Percentiles rank a stretch among this genome's conserved stretches.
Evolutionary conservation across 2,888 invertebrate genomes (phyloP).

Genomic region (Notodonta dromedarius): DNA sequence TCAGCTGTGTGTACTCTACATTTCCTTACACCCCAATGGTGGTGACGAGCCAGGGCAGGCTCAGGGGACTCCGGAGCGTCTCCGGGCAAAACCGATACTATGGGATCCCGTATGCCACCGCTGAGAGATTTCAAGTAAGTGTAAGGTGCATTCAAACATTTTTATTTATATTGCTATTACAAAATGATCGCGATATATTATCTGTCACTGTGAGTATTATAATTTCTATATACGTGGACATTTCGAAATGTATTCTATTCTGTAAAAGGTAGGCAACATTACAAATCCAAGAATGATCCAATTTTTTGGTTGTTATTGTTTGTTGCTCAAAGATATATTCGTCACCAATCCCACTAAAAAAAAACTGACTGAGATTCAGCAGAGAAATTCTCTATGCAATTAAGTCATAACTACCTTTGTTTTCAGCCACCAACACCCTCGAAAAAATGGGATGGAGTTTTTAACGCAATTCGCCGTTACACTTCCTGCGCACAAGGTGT

Average conservation of each 20-base stretch:
- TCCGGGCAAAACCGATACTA: slow-evolving; percentile 66
- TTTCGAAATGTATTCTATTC: no score
- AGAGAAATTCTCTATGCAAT: no score
- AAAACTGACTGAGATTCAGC: no score
- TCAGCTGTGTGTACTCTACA: slow-evolving; percentile 14
- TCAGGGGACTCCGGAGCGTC: slow-evolving; percentile 60
- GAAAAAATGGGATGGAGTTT: slow-evolving; percentile 59
- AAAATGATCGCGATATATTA: no score
- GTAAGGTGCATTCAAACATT: background rate
- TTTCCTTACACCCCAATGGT: slow-evolving; percentile 56
- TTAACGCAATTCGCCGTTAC: slow-evolving; percentile 55
- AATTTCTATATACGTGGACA: no score
- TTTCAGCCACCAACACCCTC: slow-evolving; percentile 63
- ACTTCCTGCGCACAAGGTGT: slow-evolving; percentile 63
- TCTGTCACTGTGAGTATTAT: no score
- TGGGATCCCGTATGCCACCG: slow-evolving; percentile 71
- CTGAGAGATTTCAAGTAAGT: slow-evolving; percentile 68
- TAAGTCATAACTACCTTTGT: background rate
- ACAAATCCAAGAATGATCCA: no score
- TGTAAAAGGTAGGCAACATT: no score
- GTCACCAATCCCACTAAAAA: no score
- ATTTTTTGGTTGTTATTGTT: no score
- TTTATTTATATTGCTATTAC: no score
- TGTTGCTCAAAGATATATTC: no score
- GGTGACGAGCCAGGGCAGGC: slow-evolving; percentile 56